phyloP scores from a whole-genome alignment of 2,113 vertebrate species.

The Antigone vipio region DNA sequence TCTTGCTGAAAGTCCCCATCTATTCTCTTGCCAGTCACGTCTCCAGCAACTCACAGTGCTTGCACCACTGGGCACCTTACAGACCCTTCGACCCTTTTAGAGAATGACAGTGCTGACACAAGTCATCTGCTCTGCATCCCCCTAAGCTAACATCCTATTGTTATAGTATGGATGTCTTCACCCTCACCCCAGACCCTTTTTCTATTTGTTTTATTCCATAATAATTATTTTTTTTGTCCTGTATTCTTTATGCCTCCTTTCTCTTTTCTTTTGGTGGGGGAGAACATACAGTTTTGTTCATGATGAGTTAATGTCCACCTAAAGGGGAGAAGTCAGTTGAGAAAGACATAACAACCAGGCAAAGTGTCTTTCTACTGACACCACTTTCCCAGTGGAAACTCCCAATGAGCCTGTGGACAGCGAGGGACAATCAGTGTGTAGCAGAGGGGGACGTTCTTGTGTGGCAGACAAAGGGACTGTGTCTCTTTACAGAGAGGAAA shows the following conservation, averaged over 20 bases:
- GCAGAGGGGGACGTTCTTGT: neutral
- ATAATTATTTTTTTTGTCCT: neutral
- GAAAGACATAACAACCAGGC: neutral
- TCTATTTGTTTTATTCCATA: neutral
- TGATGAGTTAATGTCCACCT: neutral
- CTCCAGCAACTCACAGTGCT: neutral
- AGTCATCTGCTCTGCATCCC: neutral
- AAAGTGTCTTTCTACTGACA: neutral
- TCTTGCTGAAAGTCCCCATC: neutral
- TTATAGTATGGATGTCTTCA: neutral
- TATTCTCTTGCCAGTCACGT: neutral
- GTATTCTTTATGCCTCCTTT: neutral
- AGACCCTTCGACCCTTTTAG: neutral
- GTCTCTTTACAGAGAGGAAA: neutral
- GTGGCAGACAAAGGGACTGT: neutral
- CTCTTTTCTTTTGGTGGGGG: neutral
- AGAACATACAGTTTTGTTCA: neutral
- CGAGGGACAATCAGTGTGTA: neutral
- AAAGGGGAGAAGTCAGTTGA: neutral
- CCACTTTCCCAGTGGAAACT: neutral
- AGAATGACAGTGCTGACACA: neutral
- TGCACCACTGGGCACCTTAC: neutral
- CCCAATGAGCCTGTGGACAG: neutral
- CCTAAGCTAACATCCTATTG: neutral
- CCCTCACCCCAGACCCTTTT: neutral